Evolutionary conservation across 92 coral and sea anemone species (phyloP).

Genomic region (Zoanthus sansibaricus): DNA sequence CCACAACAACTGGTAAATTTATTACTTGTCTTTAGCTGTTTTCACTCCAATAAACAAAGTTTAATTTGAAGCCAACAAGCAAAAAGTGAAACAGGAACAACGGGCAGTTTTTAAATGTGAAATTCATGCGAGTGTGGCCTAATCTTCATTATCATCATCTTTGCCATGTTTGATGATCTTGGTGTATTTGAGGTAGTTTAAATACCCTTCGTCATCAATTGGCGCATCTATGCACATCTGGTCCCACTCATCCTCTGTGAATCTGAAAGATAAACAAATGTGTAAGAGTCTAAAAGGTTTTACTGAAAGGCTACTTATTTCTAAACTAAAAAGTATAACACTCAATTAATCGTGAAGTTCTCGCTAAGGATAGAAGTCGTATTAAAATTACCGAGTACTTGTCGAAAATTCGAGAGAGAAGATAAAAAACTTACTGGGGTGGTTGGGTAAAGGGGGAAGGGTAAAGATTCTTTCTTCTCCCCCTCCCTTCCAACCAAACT

Average conservation of each 20-base stretch:
- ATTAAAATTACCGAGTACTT: too few relatives aligned
- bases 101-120: conserved; percentile 26
- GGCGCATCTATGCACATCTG: conserved; percentile 97
- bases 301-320: too few relatives aligned
- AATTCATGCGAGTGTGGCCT: conserved; percentile 11
- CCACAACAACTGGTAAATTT: neutral
- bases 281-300: neutral
- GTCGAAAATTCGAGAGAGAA: too few relatives aligned
- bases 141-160: conserved; percentile 77
- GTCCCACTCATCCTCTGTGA: conserved; percentile 92
- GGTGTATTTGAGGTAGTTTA: conserved; percentile 92
- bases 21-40: conserved; percentile 8
- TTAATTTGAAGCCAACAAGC: conserved; percentile 4
- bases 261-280: conserved; percentile 57
- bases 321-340: too few relatives aligned
- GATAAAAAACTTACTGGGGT: too few relatives aligned
- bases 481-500: too few relatives aligned
- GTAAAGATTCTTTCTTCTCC: too few relatives aligned
- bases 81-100: conserved; percentile 27
- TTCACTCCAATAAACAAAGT: conserved; percentile 20
- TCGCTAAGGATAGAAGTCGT: too few relatives aligned
- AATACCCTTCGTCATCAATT: conserved; percentile 84
- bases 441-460: too few relatives aligned
- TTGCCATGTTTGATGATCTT: conserved; percentile 95
- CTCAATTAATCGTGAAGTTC: too few relatives aligned